Conservation (phyloP, 2,113 vertebrate genomes). For the Haemorhous mexicanus region DNA sequence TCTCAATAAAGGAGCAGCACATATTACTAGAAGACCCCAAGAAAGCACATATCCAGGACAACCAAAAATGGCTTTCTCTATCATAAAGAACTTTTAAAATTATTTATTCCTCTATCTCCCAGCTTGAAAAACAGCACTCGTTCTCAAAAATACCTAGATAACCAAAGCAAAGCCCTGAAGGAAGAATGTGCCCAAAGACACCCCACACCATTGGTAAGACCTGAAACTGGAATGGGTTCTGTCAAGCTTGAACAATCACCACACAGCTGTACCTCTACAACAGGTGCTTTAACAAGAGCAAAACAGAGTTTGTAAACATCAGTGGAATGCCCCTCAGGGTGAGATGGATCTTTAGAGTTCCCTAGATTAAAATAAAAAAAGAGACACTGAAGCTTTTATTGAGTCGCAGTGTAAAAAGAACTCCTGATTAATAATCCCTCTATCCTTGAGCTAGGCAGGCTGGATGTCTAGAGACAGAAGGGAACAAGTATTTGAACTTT, state of each 20-base stretch:
- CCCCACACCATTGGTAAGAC: background rate
- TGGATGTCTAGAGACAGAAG: background rate
- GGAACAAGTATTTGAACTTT: background rate
- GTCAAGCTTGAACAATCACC: constrained; percentile 34
- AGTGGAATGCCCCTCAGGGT: constrained; percentile 9
- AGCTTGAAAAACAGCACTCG: background rate
- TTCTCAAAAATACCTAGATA: background rate
- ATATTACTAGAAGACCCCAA: background rate
- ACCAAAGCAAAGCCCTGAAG: background rate
- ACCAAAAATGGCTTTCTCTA: background rate
- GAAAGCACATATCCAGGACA: background rate
- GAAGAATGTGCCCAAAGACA: background rate
- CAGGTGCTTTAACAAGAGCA: constrained; percentile 43
- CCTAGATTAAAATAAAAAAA: background rate
- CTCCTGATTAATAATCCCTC: background rate
- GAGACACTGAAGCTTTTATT: background rate
- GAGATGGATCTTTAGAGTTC: constrained; percentile 4
- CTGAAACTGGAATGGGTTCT: constrained; percentile 25
- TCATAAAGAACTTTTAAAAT: background rate
- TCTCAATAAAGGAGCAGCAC: background rate
- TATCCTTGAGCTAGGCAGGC: background rate
- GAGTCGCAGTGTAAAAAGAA: background rate
- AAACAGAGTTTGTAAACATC: constrained; percentile 15
- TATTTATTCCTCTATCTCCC: background rate
- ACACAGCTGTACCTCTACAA: constrained; percentile 48